Evolutionary conservation across 1,140 invertebrate species (phyloP), one percentile per base, ranked within the genome.

Genomic region (Lasioglossum albipes): DNA sequence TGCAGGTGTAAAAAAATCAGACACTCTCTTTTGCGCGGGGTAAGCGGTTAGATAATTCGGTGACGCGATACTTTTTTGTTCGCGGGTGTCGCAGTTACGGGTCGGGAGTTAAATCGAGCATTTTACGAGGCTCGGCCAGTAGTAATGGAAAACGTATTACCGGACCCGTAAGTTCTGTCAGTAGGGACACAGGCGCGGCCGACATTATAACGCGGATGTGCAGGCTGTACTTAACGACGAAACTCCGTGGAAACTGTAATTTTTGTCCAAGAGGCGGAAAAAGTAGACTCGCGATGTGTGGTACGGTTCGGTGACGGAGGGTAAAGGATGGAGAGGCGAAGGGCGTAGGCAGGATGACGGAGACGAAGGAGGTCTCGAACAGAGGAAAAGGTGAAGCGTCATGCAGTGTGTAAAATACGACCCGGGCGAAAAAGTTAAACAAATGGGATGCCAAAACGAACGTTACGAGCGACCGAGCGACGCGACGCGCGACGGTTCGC

Each of bases 181-280:
- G 83, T 83, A 83, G 81, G 84, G 77, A 70, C 85, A 86, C 84
- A 80, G 72, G 75, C 36, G 36, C 71, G 84, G 72, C 76, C 86
- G 81, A 89, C 90, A 91, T 91, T 90, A 89, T 92, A 92, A 91
- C 89, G 80, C 84, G 90, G 89, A 91, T 91, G 91, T 92, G 89
- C 91, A 93, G 90, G 91, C 90, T 92, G 91, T 92, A 92, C 87
- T 92, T 92, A 93, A 93, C 91, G 91, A 90, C 90, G 88, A 90
- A 92, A 93, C 91, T 92, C 89, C 77, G 71, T 87, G 88, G 88
- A 91, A 93, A 91, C 91, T 91, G 90, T 91, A 92, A 92, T 92
- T 93, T 91, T 91, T 90, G 80, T 83, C 85, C 82, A 72, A 81
- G 84, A 86, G 66, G 81, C 68, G 62, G 67, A 85, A 82, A 83